phyloP scores from a whole-genome alignment of 1,140 invertebrate species.

The Cotesia chilonis region DNA sequence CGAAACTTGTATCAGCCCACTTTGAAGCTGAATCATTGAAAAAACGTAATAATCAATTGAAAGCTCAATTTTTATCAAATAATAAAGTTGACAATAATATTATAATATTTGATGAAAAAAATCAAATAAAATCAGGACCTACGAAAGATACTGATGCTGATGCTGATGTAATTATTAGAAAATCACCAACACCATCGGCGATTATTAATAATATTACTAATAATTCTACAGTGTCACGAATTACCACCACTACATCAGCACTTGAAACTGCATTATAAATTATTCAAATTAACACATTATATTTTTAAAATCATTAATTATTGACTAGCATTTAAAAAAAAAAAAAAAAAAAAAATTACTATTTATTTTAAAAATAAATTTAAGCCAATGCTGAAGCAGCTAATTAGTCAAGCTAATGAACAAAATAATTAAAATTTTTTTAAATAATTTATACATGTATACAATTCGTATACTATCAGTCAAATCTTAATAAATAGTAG shows the following conservation, averaged over 20 bases:
- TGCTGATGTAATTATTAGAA: slow-evolving; percentile 25
- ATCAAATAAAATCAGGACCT: slow-evolving; percentile 59
- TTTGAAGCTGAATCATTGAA: neutral
- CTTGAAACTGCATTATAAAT: slow-evolving; percentile 62
- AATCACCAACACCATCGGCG: slow-evolving; percentile 25
- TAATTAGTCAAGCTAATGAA: too few species aligned
- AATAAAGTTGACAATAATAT: slow-evolving; percentile 37
- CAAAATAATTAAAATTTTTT: neutral
- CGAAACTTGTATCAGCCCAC: too few species aligned
- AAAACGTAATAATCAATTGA: slow-evolving; percentile 57
- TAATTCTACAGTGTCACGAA: slow-evolving; percentile 49
- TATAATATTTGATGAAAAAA: slow-evolving; percentile 48
- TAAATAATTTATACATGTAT: neutral
- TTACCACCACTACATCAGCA: slow-evolving; percentile 59
- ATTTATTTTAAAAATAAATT: slow-evolving; percentile 22
- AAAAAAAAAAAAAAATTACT: neutral
- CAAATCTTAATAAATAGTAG: too few species aligned
- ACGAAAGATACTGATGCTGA: slow-evolving; percentile 38
- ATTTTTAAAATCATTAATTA: too few species aligned
- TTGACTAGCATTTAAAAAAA: too few species aligned
- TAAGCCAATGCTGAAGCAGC: neutral
- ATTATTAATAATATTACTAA: neutral
- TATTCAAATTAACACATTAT: neutral
- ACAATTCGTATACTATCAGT: neutral
- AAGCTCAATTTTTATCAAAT: slow-evolving; percentile 54